Conservation (phyloP, 2,113 vertebrate genomes). For the Pteruthius melanotis region DNA sequence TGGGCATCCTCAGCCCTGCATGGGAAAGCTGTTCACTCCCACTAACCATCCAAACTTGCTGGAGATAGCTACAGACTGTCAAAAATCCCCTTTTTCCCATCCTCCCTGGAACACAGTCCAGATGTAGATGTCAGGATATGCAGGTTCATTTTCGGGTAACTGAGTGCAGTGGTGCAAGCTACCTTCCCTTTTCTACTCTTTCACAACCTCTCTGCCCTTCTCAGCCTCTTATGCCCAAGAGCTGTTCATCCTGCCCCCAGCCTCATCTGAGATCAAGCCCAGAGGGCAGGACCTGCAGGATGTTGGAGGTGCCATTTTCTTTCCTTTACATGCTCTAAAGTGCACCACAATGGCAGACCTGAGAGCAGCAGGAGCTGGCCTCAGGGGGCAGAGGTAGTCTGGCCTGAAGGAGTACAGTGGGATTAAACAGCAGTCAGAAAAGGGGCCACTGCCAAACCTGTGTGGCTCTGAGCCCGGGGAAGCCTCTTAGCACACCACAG, state of each 20-base stretch:
- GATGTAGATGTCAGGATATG: not conserved
- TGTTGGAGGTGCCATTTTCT: not conserved
- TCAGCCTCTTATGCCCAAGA: not conserved
- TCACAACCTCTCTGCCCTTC: not conserved
- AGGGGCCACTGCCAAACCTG: not conserved
- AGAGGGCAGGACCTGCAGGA: not conserved
- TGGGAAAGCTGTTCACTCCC: not conserved
- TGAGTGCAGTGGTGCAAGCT: not conserved
- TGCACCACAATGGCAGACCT: not conserved
- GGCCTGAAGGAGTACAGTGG: not conserved
- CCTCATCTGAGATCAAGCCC: not conserved
- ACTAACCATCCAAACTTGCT: not conserved
- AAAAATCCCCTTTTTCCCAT: not conserved
- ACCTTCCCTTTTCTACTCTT: not conserved
- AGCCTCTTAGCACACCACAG: not conserved
- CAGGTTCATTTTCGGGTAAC: not conserved
- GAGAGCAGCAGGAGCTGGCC: not conserved
- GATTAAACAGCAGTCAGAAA: not conserved
- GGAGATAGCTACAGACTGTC: not conserved
- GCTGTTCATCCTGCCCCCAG: not conserved
- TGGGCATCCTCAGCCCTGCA: not conserved
- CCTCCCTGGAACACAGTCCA: not conserved
- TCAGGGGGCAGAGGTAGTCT: rapidly evolving
- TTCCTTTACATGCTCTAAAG: not conserved
- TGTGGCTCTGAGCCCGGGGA: not conserved